Conservation (phyloP, 2,797 vertebrate species). For the Falco rusticolus region DNA sequence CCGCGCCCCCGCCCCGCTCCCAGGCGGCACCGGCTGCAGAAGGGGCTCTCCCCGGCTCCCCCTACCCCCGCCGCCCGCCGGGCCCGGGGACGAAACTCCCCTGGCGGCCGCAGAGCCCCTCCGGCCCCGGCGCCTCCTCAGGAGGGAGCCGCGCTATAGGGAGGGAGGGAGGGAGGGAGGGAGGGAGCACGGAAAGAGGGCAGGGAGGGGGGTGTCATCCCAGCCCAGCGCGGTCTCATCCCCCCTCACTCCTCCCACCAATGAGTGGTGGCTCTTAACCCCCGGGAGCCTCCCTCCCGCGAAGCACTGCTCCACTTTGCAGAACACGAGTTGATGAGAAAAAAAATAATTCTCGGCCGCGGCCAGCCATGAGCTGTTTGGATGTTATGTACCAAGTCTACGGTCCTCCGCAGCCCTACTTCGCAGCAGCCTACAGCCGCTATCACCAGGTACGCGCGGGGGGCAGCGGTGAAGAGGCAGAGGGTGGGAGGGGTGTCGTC, state of each 20-base stretch:
- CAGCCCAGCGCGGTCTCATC: neutral
- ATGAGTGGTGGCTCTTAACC: slow-evolving; percentile 28
- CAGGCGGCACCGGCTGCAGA: neutral
- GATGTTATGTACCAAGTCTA: slow-evolving; percentile 99
- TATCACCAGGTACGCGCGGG: slow-evolving; percentile 89
- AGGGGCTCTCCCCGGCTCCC: neutral
- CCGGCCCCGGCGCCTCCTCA: neutral
- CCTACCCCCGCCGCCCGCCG: neutral
- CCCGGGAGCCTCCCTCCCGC: slow-evolving; percentile 66
- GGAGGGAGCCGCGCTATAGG: neutral
- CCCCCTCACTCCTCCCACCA: slow-evolving; percentile 36
- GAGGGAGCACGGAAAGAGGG: neutral
- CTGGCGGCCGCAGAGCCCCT: neutral
- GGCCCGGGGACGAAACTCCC: neutral
- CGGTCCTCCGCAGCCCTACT: slow-evolving; percentile 91
- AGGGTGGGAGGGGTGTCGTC: slow-evolving; percentile 41
- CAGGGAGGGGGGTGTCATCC: neutral
- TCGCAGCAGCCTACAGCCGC: slow-evolving; percentile 89
- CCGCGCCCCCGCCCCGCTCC: neutral
- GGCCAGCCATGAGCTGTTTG: slow-evolving; percentile 97
- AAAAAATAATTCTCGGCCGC: slow-evolving; percentile 8
- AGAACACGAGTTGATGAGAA: slow-evolving; percentile 72
- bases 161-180: neutral
- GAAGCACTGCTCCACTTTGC: slow-evolving; percentile 69
- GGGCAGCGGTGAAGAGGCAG: neutral